Percentiles rank a stretch among this genome's conserved stretches.
These are phyloP conservation scores for Epinephelus cyanopodus DNA, from an alignment of 2,113 vertebrate genomes.

Conservation along the genomic window DNA sequence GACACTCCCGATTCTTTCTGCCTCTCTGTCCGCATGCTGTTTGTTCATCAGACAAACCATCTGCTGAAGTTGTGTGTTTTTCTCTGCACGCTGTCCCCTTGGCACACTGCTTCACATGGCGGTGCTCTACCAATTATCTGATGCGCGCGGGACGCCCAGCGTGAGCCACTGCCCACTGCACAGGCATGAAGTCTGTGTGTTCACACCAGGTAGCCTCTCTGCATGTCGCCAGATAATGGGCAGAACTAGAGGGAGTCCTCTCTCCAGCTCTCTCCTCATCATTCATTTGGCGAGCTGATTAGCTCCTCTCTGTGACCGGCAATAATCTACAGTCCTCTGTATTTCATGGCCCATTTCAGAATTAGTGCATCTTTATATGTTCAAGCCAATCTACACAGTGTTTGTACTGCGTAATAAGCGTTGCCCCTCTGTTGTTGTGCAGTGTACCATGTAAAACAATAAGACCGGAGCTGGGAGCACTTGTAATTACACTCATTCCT, in stretches of 20 bases:
- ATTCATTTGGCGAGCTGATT: conserved; percentile 75
- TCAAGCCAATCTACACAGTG: conserved; percentile 54
- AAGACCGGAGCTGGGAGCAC: conserved; percentile 31
- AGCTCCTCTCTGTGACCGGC: conserved; percentile 71
- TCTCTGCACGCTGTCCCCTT: conserved; percentile 66
- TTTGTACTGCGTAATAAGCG: conserved; percentile 51
- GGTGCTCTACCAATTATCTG: conserved; percentile 81
- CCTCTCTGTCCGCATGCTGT: conserved; percentile 75
- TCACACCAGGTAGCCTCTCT: conserved; percentile 76
- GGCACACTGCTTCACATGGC: conserved; percentile 65
- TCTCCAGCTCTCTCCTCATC: conserved; percentile 62
- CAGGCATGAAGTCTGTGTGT: conserved; percentile 67
- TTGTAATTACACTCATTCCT: conserved; percentile 65
- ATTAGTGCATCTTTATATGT: conserved; percentile 68
- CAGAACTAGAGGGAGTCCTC: conserved; percentile 57
- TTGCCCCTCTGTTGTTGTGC: conserved; percentile 61
- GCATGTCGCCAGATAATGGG: conserved; percentile 66
- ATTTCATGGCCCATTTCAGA: conserved; percentile 82
- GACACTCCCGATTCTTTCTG: conserved; percentile 37
- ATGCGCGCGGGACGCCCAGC: conserved; percentile 74
- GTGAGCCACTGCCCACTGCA: conserved; percentile 69
- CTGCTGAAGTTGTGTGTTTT: conserved; percentile 81
- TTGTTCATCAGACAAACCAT: conserved; percentile 83
- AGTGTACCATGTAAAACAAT: conserved; percentile 70
- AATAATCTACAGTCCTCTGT: conserved; percentile 64